Conservation (phyloP, 2,113 vertebrate genomes). For the Phocoena phocoena region DNA sequence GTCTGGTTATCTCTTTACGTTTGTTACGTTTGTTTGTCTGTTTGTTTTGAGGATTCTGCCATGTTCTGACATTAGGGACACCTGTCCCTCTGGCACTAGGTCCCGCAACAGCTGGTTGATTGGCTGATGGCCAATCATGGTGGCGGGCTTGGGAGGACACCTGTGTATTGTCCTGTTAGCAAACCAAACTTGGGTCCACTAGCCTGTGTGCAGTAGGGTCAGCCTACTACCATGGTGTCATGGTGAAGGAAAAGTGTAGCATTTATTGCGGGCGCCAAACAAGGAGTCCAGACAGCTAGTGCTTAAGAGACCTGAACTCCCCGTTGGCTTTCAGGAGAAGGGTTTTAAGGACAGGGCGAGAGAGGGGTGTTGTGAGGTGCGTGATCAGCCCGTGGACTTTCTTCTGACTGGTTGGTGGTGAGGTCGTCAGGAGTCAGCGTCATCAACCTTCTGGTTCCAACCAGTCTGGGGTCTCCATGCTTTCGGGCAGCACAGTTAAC, state of each 20-base stretch:
- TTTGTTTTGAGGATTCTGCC: not conserved
- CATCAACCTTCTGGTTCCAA: not conserved
- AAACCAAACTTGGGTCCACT: not conserved
- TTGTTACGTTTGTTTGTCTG: fast-evolving
- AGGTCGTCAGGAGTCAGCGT: fast-evolving
- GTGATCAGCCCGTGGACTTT: not conserved
- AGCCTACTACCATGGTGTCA: not conserved
- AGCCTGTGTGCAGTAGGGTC: not conserved
- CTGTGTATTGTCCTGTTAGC: not conserved
- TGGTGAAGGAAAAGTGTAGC: not conserved
- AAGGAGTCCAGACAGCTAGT: not conserved
- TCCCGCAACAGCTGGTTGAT: not conserved
- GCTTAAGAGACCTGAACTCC: not conserved
- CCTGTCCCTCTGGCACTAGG: fast-evolving
- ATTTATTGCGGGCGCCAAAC: not conserved
- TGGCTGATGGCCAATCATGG: not conserved
- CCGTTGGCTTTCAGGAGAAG: not conserved
- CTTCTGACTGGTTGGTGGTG: not conserved
- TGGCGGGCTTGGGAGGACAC: not conserved
- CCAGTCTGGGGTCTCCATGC: no score
- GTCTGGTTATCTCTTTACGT: not conserved
- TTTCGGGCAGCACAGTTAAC: not conserved
- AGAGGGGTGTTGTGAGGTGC: no score
- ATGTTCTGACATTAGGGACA: not conserved
- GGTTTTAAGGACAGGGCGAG: not conserved